Evolutionary conservation across 2,888 invertebrate species (phyloP).

Genomic region (Psococerastis gibbosa): DNA sequence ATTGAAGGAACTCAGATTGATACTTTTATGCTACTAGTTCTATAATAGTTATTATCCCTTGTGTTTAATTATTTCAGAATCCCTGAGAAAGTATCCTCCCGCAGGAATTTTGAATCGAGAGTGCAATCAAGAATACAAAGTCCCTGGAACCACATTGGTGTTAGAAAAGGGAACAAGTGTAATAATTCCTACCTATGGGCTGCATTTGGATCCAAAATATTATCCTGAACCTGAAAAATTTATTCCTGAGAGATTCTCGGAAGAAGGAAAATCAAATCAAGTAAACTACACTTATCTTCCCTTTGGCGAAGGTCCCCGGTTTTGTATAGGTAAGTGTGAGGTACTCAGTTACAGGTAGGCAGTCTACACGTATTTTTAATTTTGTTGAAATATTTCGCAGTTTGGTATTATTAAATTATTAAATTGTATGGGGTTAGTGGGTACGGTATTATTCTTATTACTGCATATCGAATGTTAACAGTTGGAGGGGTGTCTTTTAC

Average conservation of each 20-base stretch:
- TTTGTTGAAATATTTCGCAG: no score
- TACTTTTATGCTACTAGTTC: no score
- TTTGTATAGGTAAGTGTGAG: slow-evolving; percentile 34
- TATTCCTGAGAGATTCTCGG: slow-evolving; percentile 35
- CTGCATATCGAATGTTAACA: no score
- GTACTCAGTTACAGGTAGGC: no score
- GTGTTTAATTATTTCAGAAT: background rate
- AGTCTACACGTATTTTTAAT: no score
- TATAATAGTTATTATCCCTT: no score
- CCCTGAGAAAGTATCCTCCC: slow-evolving; percentile 24
- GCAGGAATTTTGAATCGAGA: background rate
- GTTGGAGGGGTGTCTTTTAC: no score
- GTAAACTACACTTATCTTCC: slow-evolving; percentile 32
- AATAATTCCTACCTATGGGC: slow-evolving; percentile 31
- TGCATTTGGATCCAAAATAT: slow-evolving; percentile 36
- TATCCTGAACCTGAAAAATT: slow-evolving; percentile 36
- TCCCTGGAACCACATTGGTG: background rate
- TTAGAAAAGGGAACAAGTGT: background rate
- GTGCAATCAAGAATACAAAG: background rate
- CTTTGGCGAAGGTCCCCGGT: slow-evolving; percentile 35
- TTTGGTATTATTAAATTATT: no score
- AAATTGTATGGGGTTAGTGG: no score
- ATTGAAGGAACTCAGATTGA: no score
- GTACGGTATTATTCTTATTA: no score
- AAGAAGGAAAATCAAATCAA: slow-evolving; percentile 27